Percentiles rank a stretch among this genome's conserved stretches.
phyloP scores from a whole-genome alignment of 2,113 vertebrate species.

The Mastomys natalensis region DNA sequence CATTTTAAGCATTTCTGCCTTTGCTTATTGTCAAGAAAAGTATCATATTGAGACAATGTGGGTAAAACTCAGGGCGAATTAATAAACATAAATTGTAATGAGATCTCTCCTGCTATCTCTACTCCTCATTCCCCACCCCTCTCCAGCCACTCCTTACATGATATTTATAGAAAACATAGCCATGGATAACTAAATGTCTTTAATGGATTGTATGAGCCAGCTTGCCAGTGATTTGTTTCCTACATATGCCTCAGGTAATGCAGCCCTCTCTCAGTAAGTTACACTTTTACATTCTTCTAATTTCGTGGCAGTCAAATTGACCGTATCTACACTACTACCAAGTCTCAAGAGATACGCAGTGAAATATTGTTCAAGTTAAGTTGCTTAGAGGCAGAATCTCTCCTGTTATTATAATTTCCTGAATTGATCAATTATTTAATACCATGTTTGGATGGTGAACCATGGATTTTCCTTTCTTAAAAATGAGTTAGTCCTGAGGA shows the following conservation, averaged over 20 bases:
- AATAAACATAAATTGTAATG: not conserved
- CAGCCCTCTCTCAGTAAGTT: not conserved
- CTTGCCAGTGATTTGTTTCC: not conserved
- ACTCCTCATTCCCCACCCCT: no score
- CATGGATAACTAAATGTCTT: not conserved
- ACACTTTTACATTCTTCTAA: not conserved
- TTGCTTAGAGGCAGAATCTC: rapidly evolving
- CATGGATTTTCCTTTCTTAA: not conserved
- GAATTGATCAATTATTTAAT: not conserved
- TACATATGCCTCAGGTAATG: not conserved
- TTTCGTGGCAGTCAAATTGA: not conserved
- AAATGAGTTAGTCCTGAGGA: not conserved
- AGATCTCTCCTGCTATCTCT: not conserved
- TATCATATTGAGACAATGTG: not conserved
- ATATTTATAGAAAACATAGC: not conserved
- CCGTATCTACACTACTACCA: not conserved
- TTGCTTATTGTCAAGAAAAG: not conserved
- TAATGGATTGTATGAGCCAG: not conserved
- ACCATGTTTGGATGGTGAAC: not conserved
- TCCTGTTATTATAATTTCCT: not conserved
- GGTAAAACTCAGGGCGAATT: not conserved
- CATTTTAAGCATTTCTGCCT: not conserved
- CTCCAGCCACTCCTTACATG: no score
- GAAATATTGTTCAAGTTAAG: not conserved
- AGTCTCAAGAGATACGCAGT: no score